Base-by-base conservation (phyloP, 2,113 vertebrate genomes). In the Cyphomyrus plagiostoma region DNA sequence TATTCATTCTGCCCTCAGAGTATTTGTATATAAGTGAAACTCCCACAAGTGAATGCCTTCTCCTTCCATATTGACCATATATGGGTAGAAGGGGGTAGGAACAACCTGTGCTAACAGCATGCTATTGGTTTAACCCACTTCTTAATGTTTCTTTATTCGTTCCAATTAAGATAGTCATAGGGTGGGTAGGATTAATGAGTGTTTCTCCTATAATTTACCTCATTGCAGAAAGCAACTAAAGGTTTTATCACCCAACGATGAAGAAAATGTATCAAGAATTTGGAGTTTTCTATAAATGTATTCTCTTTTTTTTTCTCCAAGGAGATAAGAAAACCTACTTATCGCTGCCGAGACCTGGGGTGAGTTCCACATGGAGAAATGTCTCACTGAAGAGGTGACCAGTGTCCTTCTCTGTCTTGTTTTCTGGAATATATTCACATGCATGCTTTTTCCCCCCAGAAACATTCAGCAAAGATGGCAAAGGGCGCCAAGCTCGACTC, bases 281-380 rank as follows among this genome's bases (percentile, higher is more conserved):
- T 80, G 35, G 15, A 77, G 17, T 77, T 77, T 45, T 62, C 35
- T 80, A 23, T 56, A 82, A 56, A 39, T 70, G 11, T n/a, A 58
- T 86, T 89, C 1, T 13, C n/a, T 46, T 80, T 62, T 90, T 62
- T 90, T 96, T 95, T 58, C 92, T 97, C 93, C 52, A 92, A 99
- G 98, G 97, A 94, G 98, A 99, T 95, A 99, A 98, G 95, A 97
- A 96, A 93, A 93, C 96, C 35, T 99, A 98, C 94, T 93, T 99
- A 88, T 99, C 98, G 46, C 96, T 99, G 90, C 98, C 98, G 88
- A 97, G 97, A 95, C 96, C 97, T 80, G 96, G 96, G 96, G 98
- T 99, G 95, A 98, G 98, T 97, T 89, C 91, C 89, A 62, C 21
- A 86, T 48, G 46, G 21, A 66, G 26, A 50, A 50, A 21, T 1